These are phyloP conservation scores for Mallotus villosus DNA, from an alignment of 2,797 vertebrate genomes.

Conservation along the genomic window DNA sequence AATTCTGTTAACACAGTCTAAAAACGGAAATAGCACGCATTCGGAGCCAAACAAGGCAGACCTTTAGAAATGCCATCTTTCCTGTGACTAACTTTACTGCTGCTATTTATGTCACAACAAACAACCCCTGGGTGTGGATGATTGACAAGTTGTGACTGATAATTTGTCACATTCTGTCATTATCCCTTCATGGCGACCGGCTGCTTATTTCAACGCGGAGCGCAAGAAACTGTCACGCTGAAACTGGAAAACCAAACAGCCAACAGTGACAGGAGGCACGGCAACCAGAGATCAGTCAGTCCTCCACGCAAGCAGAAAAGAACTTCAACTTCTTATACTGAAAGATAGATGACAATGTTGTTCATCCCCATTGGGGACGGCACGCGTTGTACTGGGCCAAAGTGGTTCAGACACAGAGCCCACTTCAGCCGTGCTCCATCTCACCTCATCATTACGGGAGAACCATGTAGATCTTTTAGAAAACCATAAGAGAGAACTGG, in stretches of 20 bases:
- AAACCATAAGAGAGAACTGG: neutral
- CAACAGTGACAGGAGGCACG: conserved; percentile 47
- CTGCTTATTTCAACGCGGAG: conserved; percentile 42
- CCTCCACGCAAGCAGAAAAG: conserved; percentile 28
- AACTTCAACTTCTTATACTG: neutral
- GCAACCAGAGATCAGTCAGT: conserved; percentile 17
- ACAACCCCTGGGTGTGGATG: conserved; percentile 58
- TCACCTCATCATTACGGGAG: neutral
- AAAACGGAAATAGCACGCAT: conserved; percentile 36
- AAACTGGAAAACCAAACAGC: conserved; percentile 43
- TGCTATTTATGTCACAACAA: conserved; percentile 67
- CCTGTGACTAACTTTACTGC: conserved; percentile 50
- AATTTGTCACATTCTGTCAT: conserved; percentile 64
- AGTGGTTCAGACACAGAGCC: neutral
- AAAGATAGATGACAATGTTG: no score
- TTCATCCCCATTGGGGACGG: no score
- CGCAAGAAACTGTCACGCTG: conserved; percentile 37
- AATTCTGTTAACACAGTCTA: neutral
- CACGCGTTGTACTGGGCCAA: no score
- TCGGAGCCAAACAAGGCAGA: conserved; percentile 40
- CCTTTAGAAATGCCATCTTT: conserved; percentile 60
- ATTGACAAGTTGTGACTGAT: conserved; percentile 62
- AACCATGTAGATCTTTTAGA: neutral
- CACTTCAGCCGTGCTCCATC: conserved; percentile 1
- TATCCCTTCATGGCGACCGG: conserved; percentile 53